Evolutionary conservation across 1,140 invertebrate species (phyloP).

Genomic region (Lordiphosa mommai): DNA sequence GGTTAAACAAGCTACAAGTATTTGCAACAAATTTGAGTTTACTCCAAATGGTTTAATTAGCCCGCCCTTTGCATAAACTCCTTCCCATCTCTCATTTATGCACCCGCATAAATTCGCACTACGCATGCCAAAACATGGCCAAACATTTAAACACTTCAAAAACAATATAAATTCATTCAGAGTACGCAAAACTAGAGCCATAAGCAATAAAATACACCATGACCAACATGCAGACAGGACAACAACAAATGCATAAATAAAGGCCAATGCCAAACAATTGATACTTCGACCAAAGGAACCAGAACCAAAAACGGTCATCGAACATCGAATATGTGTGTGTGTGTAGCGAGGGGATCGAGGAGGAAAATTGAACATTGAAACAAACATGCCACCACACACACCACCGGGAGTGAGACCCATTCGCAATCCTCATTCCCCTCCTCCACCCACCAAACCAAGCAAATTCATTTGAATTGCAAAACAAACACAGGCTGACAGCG

Average conservation of each 20-base stretch:
- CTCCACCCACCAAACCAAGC: constrained; percentile 10
- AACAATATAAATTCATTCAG: constrained; percentile 73
- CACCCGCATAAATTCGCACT: constrained; percentile 33
- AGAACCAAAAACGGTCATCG: constrained; percentile 32
- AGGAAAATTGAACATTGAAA: constrained; percentile 38
- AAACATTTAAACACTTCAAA: constrained; percentile 68
- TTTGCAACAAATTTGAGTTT: constrained; percentile 16
- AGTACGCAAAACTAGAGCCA: constrained; percentile 53
- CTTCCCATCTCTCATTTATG: constrained; percentile 6
- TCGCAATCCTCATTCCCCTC: not conserved
- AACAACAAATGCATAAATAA: constrained; percentile 60
- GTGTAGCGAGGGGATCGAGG: constrained; percentile 27
- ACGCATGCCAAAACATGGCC: constrained; percentile 46
- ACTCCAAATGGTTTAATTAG: constrained; percentile 31
- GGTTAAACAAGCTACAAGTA: constrained; percentile 2
- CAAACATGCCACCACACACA: constrained; percentile 43
- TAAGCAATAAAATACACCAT: constrained; percentile 66
- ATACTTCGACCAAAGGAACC: constrained; percentile 49
- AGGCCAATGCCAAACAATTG: constrained; percentile 66
- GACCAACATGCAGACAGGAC: constrained; percentile 44
- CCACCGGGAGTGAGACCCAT: not conserved
- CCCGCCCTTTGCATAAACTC: constrained; percentile 31
- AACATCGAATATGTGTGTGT: constrained; percentile 58
- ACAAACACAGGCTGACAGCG: constrained; percentile 56
- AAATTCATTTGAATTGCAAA: constrained; percentile 74